phyloP scores from a whole-genome alignment of 2,113 vertebrate genomes.

The Dasypus novemcinctus region DNA sequence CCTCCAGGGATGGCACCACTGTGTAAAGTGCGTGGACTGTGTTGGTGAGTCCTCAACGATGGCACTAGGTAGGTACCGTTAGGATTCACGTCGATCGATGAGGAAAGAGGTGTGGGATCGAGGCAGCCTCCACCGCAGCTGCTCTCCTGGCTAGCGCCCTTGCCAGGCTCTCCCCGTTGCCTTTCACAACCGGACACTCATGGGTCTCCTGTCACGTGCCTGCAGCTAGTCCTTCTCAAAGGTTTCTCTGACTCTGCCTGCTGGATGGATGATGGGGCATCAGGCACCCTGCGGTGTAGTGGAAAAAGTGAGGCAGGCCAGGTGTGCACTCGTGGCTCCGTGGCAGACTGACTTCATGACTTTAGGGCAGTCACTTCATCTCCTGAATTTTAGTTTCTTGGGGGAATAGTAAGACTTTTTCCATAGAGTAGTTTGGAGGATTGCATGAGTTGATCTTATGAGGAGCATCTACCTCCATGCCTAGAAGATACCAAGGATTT shows the following conservation, averaged over 20 bases:
- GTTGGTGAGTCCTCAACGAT: background rate
- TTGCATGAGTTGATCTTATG: background rate
- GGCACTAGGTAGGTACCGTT: background rate
- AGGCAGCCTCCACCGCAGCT: no score
- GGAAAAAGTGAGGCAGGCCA: background rate
- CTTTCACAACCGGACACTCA: background rate
- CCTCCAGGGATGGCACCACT: background rate
- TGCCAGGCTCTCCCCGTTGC: no score
- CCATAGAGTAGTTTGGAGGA: background rate
- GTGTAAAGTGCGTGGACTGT: background rate
- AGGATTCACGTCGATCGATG: no score
- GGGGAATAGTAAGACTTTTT: background rate
- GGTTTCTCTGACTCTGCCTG: background rate
- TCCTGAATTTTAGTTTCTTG: background rate
- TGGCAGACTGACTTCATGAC: background rate
- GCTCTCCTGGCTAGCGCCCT: no score
- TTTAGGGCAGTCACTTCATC: background rate
- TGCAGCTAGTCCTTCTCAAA: background rate
- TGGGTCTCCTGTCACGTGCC: background rate
- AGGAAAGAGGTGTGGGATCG: no score
- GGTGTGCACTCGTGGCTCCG: background rate
- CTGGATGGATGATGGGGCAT: background rate
- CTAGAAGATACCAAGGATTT: background rate
- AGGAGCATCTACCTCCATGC: background rate
- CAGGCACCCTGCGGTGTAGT: background rate